These are phyloP conservation scores for Hafferia zeledoni DNA, from an alignment of 2,797 vertebrate genomes.

Conservation along the genomic window DNA sequence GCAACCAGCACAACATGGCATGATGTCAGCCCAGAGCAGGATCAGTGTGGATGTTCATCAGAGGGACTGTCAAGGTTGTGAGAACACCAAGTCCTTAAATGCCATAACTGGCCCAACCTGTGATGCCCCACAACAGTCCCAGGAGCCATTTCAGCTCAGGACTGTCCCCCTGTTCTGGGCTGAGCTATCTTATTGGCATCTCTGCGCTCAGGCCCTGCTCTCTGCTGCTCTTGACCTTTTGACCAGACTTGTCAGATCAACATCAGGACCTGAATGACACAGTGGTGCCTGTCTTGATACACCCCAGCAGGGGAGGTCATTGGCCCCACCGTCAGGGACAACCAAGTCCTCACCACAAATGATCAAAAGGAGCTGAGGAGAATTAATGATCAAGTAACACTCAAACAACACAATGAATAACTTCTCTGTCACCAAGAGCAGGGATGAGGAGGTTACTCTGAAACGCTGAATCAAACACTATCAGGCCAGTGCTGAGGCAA, in stretches of 20 bases:
- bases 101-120: neutral
- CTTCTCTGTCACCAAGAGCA: neutral
- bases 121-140: rapidly evolving
- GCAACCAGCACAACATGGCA: neutral
- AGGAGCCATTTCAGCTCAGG: neutral
- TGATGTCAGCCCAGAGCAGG: rapidly evolving
- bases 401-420: neutral
- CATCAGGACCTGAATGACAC: rapidly evolving
- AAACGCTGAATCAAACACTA: neutral
- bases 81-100: neutral
- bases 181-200: rapidly evolving
- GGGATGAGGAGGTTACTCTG: neutral
- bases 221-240: neutral
- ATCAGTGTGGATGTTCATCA: neutral
- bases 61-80: rapidly evolving
- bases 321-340: neutral
- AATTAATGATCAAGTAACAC: neutral
- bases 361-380: neutral
- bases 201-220: neutral
- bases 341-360: neutral
- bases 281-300: too few relatives aligned
- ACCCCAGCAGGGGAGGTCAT: rapidly evolving
- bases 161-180: neutral
- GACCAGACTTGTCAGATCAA: rapidly evolving
- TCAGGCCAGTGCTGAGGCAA: neutral